phyloP scores from a whole-genome alignment of 2,888 invertebrate species.

The Cephus nigrinus region DNA sequence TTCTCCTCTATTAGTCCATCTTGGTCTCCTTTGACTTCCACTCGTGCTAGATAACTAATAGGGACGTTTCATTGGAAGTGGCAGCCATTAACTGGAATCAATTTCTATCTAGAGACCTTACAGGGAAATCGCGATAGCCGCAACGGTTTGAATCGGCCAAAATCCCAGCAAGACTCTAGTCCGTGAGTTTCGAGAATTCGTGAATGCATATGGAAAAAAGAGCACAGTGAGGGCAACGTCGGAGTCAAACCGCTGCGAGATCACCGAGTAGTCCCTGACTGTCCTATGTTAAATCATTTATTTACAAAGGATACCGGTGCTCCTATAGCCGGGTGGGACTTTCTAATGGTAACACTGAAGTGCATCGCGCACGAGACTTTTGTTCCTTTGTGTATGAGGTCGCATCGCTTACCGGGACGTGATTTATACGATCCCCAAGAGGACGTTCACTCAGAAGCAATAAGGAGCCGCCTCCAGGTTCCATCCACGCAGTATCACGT shows the following conservation, averaged over 20 bases:
- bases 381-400: slow-evolving; percentile 1
- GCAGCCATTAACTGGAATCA: not conserved
- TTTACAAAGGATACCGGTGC: slow-evolving; percentile 9
- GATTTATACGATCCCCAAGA: slow-evolving; percentile 6
- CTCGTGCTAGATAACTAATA: not conserved
- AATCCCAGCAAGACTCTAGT: not conserved
- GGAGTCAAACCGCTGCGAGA: not conserved
- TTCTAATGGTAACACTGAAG: slow-evolving; percentile 7
- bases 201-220: not conserved
- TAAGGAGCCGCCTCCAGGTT: not conserved
- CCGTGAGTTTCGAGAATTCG: not conserved
- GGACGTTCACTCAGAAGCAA: slow-evolving; percentile 2
- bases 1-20: not conserved
- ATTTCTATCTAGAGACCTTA: not conserved
- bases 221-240: not conserved
- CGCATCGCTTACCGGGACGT: slow-evolving; percentile 7
- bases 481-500: not conserved
- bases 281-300: slow-evolving; percentile 1
- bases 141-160: not conserved
- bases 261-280: not conserved
- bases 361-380: not conserved
- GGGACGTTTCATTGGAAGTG: not conserved
- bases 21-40: not conserved
- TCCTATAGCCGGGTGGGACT: slow-evolving; percentile 8
- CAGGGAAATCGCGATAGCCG: not conserved